Evolutionary conservation across 2,797 vertebrate genomes (phyloP).

Genomic region (Rhyacichthys aspro): DNA sequence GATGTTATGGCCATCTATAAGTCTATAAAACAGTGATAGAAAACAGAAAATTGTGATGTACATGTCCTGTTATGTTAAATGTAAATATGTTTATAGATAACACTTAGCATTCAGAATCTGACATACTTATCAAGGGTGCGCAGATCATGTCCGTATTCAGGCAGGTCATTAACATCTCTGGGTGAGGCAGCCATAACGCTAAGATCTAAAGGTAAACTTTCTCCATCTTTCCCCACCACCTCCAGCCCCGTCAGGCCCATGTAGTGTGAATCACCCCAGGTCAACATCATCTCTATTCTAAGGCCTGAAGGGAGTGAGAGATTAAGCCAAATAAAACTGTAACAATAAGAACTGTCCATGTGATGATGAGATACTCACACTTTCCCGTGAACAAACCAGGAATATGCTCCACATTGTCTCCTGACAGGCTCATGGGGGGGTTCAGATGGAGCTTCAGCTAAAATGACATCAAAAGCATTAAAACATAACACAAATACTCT

Average conservation of each 20-base stretch:
- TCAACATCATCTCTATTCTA: conserved; percentile 85
- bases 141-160: conserved; percentile 84
- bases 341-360: neutral
- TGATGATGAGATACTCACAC: conserved; percentile 78
- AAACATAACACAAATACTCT: neutral
- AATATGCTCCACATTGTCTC: conserved; percentile 68
- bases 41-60: neutral
- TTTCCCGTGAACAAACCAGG: conserved; percentile 87
- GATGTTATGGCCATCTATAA: conserved; percentile 92
- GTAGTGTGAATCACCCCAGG: conserved; percentile 94
- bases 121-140: conserved; percentile 92
- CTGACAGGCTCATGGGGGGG: conserved; percentile 48
- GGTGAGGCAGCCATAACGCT: conserved; percentile 88
- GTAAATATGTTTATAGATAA: neutral
- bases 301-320: conserved; percentile 76
- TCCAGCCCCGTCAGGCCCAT: conserved; percentile 93
- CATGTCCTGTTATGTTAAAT: neutral
- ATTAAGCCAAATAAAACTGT: neutral
- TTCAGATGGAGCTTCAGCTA: conserved; percentile 76
- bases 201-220: conserved; percentile 82
- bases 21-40: conserved; percentile 69
- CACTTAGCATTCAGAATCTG: conserved; percentile 1
- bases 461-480: conserved; percentile 15
- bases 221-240: conserved; percentile 88
- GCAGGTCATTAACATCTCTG: conserved; percentile 89